Base-by-base conservation (phyloP, 2,113 vertebrate species). In the Pedionomus torquatus region DNA sequence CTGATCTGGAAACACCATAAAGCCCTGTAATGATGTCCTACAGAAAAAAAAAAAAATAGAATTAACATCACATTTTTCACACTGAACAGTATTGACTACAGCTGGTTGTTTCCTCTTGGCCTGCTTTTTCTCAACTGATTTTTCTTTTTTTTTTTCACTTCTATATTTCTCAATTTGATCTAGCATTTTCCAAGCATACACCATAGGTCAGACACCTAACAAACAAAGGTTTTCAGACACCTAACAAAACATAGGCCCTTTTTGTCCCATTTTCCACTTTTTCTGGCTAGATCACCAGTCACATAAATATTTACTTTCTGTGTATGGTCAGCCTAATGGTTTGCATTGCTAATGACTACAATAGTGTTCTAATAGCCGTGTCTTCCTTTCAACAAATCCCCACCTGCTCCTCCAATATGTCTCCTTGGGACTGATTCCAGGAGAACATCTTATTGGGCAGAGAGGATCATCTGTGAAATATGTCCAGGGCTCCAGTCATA, bases 1-100 rank as follows among this genome's bases (percentile, higher is more conserved):
- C 63, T 52, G 24, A 81, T 71, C 92, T 79, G 95, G 49, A 93
- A 95, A 95, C 87, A 91, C 49, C 76, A 93, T 94, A 94, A 91
- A 89, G 72, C 65, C 68, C 72, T 93, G 46, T 86, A 90, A 95
- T 96, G 83, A 93, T 95, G 46, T 95, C 35, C 61, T 70, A 65
- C 26, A 90, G 46, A 35, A 84, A 89, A 90, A 77, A 64, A 64
- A 74, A 66, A 65, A 52, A 60, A 35, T 1, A 37, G 8, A 70
- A 93, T 90, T 70, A 94, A 48, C 33, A 66, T 8, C 21, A 87
- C 31, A 17, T 91, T 94, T 89, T 93, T 87, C 79, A 92, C 46
- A 63, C 44, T 52, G 66, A 94, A 83, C 11, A 30, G 17, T 88
- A 83, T 58, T 0, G 4, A 70, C 33, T 87, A 55, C 24, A 89